These are phyloP conservation scores for Ochlodes sylvanus DNA, from an alignment of 2,888 invertebrate genomes.

Conservation along the genomic window DNA sequence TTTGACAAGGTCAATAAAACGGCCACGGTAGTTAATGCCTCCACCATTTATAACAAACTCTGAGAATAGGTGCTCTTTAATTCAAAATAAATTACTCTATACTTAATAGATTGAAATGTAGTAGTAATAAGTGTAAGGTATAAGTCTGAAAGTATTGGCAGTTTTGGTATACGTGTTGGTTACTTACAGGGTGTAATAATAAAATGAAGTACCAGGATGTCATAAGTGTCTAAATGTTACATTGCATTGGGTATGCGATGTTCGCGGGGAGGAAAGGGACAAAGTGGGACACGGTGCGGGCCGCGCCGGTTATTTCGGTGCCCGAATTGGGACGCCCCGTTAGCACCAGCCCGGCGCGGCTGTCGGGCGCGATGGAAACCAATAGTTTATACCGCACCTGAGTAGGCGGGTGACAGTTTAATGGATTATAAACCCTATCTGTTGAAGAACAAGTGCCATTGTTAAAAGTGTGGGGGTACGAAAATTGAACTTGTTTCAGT, in stretches of 20 bases:
- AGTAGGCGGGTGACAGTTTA: slow-evolving; percentile 54
- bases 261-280: slow-evolving; percentile 53
- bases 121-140: too few relatives aligned
- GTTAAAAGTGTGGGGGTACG: not conserved
- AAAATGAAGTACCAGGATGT: not conserved
- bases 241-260: slow-evolving; percentile 40
- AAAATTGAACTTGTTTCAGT: not conserved
- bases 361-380: slow-evolving; percentile 62
- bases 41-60: too few relatives aligned
- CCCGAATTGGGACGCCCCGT: slow-evolving; percentile 77
- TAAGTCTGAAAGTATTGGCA: too few relatives aligned
- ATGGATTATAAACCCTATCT: slow-evolving; percentile 40
- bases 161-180: too few relatives aligned
- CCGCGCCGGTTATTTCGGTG: slow-evolving; percentile 74
- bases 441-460: slow-evolving; percentile 13
- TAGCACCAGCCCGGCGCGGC: slow-evolving; percentile 74
- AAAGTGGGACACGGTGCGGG: slow-evolving; percentile 71
- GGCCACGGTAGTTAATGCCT: too few relatives aligned
- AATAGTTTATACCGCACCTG: slow-evolving; percentile 65
- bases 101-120: too few relatives aligned
- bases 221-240: slow-evolving; percentile 7
- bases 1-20: too few relatives aligned
- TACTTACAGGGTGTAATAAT: too few relatives aligned
- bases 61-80: too few relatives aligned
- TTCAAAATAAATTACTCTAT: too few relatives aligned